Base-by-base conservation (phyloP, 2,113 vertebrate genomes). In the Dinomys branickii region DNA sequence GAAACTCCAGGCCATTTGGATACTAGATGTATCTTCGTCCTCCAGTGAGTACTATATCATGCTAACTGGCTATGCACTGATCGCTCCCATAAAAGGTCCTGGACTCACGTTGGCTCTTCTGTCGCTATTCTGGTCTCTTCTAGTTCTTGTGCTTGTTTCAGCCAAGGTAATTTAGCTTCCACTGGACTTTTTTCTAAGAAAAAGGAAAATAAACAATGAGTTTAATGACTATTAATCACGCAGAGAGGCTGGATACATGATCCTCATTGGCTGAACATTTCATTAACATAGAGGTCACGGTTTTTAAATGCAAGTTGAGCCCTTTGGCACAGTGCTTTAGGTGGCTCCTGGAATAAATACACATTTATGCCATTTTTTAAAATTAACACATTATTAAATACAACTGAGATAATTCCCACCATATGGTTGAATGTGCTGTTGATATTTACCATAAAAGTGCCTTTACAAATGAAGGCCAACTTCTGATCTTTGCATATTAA, bases 131-230 rank as follows among this genome's bases (percentile, higher is more conserved):
- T 98, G 50, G 98, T 98, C 97, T 99, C 99, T 96, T 99, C 99
- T 96, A 99, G 98, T 95, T 99, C 99, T 20, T 99, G 99, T 47
- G 99, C 99, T 98, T 99, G 99, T 97, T 99, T 99, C 96, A 99
- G 98, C 99, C 99, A 99, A 0, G 99, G 99, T 65, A 98, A 97
- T 94, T 99, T 99, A 87, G 99, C 99, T 98, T 99, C 99, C 94
- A 99, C 99, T 0, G 99, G 99, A 91, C 92, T 97, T 83, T 99
- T 99, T 98, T 99, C 99, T 99, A 96, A 73, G 97, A 96, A 54
- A 96, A 93, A 59, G 54, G 61, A 69, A 83, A 58, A 84, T 33
- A 86, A 88, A 85, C 59, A 92, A 78, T n/a, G 26, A 69, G 52
- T 17, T 80, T 63, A 63, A 87, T 91, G 78, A 87, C 6, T 69